These are phyloP conservation scores for Pachycephus smyrnensis DNA, from an alignment of 2,888 invertebrate genomes.

Conservation along the genomic window DNA sequence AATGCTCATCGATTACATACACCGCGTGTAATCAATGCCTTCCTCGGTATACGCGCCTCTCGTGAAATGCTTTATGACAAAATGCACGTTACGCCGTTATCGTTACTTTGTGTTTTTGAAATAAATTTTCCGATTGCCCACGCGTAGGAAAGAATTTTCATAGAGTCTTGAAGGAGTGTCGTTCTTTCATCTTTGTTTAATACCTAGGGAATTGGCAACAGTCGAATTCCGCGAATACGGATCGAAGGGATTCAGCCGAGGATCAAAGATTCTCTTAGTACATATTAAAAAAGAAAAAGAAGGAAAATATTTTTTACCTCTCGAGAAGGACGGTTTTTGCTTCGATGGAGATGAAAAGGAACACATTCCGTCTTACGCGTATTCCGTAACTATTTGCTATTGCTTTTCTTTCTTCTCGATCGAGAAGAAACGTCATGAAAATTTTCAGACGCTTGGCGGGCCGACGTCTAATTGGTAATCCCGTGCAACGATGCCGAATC, in stretches of 20 bases:
- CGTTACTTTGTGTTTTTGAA: too few species aligned
- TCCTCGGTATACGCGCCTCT: neutral
- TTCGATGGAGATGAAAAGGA: neutral
- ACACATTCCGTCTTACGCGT: neutral
- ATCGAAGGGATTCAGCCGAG: neutral
- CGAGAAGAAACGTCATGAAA: neutral
- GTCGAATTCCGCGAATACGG: neutral
- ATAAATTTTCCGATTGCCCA: too few species aligned
- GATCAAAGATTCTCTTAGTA: neutral
- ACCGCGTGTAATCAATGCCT: slow-evolving; percentile 42
- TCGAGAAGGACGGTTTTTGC: neutral
- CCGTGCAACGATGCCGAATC: neutral
- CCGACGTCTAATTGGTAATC: neutral
- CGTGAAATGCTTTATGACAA: too few species aligned
- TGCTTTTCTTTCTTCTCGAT: neutral
- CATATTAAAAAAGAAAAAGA: neutral
- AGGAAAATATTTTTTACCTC: neutral
- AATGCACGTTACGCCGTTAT: too few species aligned
- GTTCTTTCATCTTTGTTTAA: neutral
- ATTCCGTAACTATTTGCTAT: neutral
- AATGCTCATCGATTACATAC: slow-evolving; percentile 49
- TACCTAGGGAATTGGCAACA: neutral
- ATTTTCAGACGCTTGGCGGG: neutral
- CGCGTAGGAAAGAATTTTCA: neutral
- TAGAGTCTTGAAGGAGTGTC: neutral